Evolutionary conservation across 2,888 invertebrate genomes (phyloP), one percentile per base, ranked within the genome.

Genomic region (Lepidocyrtinus sp.): DNA sequence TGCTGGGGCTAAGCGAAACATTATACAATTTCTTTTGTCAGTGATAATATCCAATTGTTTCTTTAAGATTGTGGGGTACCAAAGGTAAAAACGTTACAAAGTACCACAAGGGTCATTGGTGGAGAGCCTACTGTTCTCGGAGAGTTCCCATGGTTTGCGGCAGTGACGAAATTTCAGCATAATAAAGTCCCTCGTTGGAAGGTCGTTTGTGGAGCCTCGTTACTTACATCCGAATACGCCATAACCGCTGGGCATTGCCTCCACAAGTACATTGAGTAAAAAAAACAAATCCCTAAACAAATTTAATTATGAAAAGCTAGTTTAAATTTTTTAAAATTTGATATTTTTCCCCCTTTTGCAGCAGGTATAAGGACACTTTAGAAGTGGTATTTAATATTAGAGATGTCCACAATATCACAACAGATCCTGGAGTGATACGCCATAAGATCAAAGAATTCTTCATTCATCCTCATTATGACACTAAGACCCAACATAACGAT

Each of bases 211-310:
- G 96, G 95, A 12, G 96, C 95, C 65, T 94, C 94, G 89, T 90
- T 96, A 82, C 82, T 87, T 86, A 94, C 92, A 88, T 92, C 93
- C 87, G 89, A 91, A 82, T 94, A 94, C 87, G 89, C 95, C 25
- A 86, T 95, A 67, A 95, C 95, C 0, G 95, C 95, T 0, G 93
- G 93, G 0, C 95, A 95, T 88, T 95, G 95, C 87, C 94, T 96
- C 80, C 95, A 92, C 88, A 93, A 94, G 93, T 94, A 89, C n/a
- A n/a, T n/a, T n/a, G n/a, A n/a, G n/a, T n/a, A n/a, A n/a, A 88
- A 36, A 7, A n/a, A n/a, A 15, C 15, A 12, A 46, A 46, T 46
- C 15, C 9, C 9, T 15, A 46, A n/a, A n/a, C n/a, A n/a, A n/a
- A n/a, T n/a, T n/a, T n/a, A 62, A 46, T 62, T 2, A 50, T 55